Conservation (phyloP, 1,140 invertebrate species). For the Hypsibius dujardini region DNA sequence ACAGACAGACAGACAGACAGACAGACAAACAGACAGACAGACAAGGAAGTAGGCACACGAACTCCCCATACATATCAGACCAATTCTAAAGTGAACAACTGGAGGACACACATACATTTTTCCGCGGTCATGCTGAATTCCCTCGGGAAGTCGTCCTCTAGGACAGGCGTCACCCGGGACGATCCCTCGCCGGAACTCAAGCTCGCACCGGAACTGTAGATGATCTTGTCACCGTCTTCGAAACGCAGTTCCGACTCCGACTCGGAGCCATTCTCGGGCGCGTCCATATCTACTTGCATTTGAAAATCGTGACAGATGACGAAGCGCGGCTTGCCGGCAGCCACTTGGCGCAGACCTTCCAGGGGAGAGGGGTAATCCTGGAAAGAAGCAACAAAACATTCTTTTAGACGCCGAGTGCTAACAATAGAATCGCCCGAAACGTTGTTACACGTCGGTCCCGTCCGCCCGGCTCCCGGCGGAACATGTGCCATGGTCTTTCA, state of each 20-base stretch:
- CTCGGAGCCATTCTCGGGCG: background rate
- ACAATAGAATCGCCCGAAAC: background rate
- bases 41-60: too few species aligned
- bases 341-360: background rate
- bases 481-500: too few species aligned
- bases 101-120: background rate
- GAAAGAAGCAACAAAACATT: background rate
- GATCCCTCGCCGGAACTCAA: conserved; percentile 16
- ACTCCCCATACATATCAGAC: too few species aligned
- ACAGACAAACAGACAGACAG: too few species aligned
- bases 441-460: too few species aligned
- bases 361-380: conserved; percentile 4
- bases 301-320: background rate
- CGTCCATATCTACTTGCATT: conserved; percentile 9
- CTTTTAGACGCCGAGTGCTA: background rate
- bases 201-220: background rate
- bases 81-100: too few species aligned
- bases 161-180: background rate
- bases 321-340: conserved; percentile 6
- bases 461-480: too few species aligned
- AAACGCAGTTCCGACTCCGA: background rate
- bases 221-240: background rate
- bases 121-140: background rate
- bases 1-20: too few species aligned
- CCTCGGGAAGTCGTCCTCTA: background rate